A percentile compares a stretch with the other conserved stretches of the same genome.
Conservation (phyloP, 2,888 invertebrate genomes). For the Lordiphosa andalusiaca region DNA sequence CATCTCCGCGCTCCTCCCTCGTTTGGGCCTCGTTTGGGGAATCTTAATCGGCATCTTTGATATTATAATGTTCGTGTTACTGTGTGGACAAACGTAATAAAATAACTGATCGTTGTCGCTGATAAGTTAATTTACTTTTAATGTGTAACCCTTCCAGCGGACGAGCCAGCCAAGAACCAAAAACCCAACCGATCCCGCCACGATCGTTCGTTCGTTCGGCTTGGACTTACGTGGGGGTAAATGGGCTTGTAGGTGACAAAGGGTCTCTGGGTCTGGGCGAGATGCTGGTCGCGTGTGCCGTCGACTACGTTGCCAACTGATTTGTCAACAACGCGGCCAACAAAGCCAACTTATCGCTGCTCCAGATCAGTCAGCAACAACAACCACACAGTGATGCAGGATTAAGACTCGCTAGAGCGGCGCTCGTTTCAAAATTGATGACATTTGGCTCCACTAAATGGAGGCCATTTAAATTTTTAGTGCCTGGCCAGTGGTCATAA, state of each 20-base stretch:
- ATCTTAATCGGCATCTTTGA: constrained; percentile 79
- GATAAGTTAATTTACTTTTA: constrained; percentile 81
- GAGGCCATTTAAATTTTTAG: constrained; percentile 70
- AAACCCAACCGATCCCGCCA: constrained; percentile 11
- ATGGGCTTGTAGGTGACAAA: constrained; percentile 69
- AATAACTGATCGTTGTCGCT: constrained; percentile 81
- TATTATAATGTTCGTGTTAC: constrained; percentile 81
- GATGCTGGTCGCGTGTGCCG: constrained; percentile 59
- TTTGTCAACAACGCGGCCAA: constrained; percentile 67
- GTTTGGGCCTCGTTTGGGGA: constrained; percentile 33
- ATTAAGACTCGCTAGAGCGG: constrained; percentile 36
- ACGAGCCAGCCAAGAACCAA: constrained; percentile 12
- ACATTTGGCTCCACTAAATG: constrained; percentile 59
- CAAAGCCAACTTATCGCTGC: constrained; percentile 67
- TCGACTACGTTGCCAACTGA: constrained; percentile 53
- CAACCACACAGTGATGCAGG: constrained; percentile 32
- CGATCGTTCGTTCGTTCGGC: constrained; percentile 1
- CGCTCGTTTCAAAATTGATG: constrained; percentile 63
- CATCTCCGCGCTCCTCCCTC: neutral
- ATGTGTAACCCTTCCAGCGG: constrained; percentile 67
- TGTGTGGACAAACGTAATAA: constrained; percentile 81
- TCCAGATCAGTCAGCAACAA: constrained; percentile 63
- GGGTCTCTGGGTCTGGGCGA: constrained; percentile 27
- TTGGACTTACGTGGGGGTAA: constrained; percentile 55
- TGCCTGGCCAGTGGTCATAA: constrained; percentile 57